A percentile compares a stretch with the other conserved stretches of the same genome.
phyloP scores from a whole-genome alignment of 2,113 vertebrate species.

The Brachirus orientalis region DNA sequence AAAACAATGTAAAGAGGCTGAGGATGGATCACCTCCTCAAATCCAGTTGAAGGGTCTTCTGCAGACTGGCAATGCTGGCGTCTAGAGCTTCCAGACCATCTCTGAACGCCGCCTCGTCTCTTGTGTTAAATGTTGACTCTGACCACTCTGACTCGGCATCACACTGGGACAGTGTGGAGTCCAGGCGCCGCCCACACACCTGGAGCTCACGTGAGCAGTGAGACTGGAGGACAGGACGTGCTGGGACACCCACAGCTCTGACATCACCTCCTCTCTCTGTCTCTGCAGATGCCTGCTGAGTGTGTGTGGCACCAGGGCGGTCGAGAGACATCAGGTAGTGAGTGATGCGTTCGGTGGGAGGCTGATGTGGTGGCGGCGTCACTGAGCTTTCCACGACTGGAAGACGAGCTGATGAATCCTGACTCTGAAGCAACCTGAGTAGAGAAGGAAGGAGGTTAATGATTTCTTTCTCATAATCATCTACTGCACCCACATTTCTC shows the following conservation, averaged over 20 bases:
- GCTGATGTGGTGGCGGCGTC: not conserved
- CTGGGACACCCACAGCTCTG: conserved; percentile 73
- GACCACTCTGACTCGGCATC: conserved; percentile 82
- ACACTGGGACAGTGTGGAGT: conserved; percentile 70
- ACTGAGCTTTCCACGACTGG: not conserved
- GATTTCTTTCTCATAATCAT: not conserved
- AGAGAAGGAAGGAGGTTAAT: not conserved
- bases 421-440: conserved; percentile 37
- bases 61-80: conserved; percentile 90
- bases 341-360: conserved; percentile 23
- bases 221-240: rapidly evolving
- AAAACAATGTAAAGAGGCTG: too few relatives aligned
- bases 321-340: conserved; percentile 58
- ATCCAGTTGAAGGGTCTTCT: conserved; percentile 85
- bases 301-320: not conserved
- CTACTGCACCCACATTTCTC: not conserved
- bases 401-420: not conserved
- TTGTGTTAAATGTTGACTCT: conserved; percentile 88
- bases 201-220: not conserved
- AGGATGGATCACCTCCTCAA: conserved; percentile 71
- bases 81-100: conserved; percentile 91
- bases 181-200: conserved; percentile 3
- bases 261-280: not conserved
- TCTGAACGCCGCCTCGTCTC: conserved; percentile 89
- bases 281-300: not conserved